Evolutionary conservation across 2,113 vertebrate species (phyloP), one percentile per base, ranked within the genome.

Genomic region (Silurus glanis): DNA sequence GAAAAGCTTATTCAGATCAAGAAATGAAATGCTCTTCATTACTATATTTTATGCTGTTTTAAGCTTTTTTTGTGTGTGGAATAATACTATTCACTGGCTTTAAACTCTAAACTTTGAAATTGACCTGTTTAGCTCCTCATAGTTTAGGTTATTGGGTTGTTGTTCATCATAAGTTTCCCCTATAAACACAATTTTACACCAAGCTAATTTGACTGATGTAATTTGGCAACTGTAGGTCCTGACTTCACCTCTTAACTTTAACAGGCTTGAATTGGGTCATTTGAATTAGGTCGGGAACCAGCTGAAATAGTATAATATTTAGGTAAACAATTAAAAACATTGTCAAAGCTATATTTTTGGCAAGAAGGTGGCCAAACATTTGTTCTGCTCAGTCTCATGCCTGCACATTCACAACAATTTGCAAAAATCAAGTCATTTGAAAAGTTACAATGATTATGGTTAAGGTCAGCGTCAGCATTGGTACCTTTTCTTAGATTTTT

Each of bases 251-350:
- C 45, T 83, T 76, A 62, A 83, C 19, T 82, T 59, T 71, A 45
- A 71, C 25, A 61, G 16, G 59, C 66, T 80, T 85, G 86, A 88
- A 61, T 84, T 49, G 79, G 85, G 90, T 85, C 71, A 72, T 83
- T 79, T 25, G 61, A 82, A 71, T 78, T 78, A 45, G 17, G 64
- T 84, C 80, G 67, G 37, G 49, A 72, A 25, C 19, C 45, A 64
- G 61, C 45, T 66, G 58, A 23, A 47, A 47, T 81, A 4, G 49
- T 64, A 47, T 23, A 62, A 49, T 64, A 62, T n/a, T 82, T 21
- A 62, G 14, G 21, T 64, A 51, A 82, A 53, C 23, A 25, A 25
- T 25, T 3, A 6, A n/a, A 78, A n/a, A 78, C 74, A 16, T 78
- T 55, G 25, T 78, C 49, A 23, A 76, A 25, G 74, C 49, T 14